These are phyloP conservation scores for Netelia virgata DNA, from an alignment of 2,888 invertebrate genomes.

Conservation along the genomic window DNA sequence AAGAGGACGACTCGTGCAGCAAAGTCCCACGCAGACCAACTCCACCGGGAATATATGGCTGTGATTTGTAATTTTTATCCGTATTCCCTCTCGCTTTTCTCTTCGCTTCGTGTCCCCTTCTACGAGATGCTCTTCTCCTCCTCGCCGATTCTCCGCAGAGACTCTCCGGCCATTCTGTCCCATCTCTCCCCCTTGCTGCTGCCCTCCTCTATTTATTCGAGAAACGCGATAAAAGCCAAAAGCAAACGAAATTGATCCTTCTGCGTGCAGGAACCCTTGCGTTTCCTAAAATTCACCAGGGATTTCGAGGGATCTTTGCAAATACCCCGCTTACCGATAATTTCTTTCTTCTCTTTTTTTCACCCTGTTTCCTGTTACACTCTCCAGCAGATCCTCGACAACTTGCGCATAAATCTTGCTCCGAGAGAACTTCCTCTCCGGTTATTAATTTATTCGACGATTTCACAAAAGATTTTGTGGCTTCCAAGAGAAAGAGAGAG, in stretches of 20 bases:
- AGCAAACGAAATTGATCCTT: conserved; percentile 46
- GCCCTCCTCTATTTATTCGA: conserved; percentile 36
- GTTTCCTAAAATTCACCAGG: not conserved
- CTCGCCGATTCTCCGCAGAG: conserved; percentile 46
- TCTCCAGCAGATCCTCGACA: not conserved
- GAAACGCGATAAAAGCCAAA: conserved; percentile 43
- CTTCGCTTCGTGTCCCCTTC: conserved; percentile 43
- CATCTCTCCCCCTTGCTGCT: not conserved
- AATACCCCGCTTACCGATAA: conserved; percentile 2
- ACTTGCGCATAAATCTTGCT: conserved; percentile 14
- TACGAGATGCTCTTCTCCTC: conserved; percentile 40
- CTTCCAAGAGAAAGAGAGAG: conserved; percentile 30
- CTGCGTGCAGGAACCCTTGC: not conserved
- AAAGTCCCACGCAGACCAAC: conserved; percentile 78
- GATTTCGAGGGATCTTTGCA: not conserved
- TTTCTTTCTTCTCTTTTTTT: not conserved
- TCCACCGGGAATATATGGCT: conserved; percentile 75
- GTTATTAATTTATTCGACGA: conserved; percentile 6
- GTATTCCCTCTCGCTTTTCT: conserved; percentile 47
- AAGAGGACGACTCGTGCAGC: conserved; percentile 36
- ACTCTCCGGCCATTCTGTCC: not conserved
- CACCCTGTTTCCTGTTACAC: not conserved
- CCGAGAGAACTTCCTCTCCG: not conserved
- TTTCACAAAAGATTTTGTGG: conserved; percentile 24
- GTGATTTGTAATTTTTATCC: conserved; percentile 79